Evolutionary conservation across 1,140 invertebrate genomes (phyloP).

Genomic region (Anastatus disparis): DNA sequence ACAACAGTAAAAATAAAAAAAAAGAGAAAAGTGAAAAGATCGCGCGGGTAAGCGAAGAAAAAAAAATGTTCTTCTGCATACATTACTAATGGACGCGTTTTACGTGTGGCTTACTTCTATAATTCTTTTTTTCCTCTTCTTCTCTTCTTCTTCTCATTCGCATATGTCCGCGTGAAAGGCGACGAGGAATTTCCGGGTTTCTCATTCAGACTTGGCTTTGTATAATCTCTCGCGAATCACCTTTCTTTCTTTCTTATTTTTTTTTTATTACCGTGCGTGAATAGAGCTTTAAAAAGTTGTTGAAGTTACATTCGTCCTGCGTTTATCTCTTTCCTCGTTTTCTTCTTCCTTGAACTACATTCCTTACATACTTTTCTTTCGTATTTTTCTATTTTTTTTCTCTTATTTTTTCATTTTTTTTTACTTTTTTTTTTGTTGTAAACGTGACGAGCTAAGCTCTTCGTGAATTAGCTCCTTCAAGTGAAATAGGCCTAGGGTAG

Average conservation of each 20-base stretch:
- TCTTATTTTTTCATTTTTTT: not conserved
- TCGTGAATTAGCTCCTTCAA: not conserved
- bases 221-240: slow-evolving; percentile 12
- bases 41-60: not conserved
- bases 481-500: not conserved
- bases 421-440: not conserved
- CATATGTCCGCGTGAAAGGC: slow-evolving; percentile 1
- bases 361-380: not conserved
- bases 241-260: not conserved
- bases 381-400: not conserved
- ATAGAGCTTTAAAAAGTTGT: too few relatives aligned
- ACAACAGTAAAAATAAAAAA: not conserved
- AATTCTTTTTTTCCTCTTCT: not conserved
- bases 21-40: not conserved
- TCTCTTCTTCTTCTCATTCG: not conserved
- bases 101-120: slow-evolving; percentile 8
- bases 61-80: not conserved
- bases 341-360: slow-evolving; percentile 21
- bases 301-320: not conserved
- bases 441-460: not conserved
- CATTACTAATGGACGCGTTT: not conserved
- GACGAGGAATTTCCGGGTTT: slow-evolving; percentile 8
- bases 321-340: not conserved
- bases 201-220: slow-evolving; percentile 18
- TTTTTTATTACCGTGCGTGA: slow-evolving; percentile 15